A percentile compares a stretch with the other conserved stretches of the same genome.
These are phyloP conservation scores for Hemiprocne comata DNA, from an alignment of 2,113 vertebrate genomes.

Conservation along the genomic window DNA sequence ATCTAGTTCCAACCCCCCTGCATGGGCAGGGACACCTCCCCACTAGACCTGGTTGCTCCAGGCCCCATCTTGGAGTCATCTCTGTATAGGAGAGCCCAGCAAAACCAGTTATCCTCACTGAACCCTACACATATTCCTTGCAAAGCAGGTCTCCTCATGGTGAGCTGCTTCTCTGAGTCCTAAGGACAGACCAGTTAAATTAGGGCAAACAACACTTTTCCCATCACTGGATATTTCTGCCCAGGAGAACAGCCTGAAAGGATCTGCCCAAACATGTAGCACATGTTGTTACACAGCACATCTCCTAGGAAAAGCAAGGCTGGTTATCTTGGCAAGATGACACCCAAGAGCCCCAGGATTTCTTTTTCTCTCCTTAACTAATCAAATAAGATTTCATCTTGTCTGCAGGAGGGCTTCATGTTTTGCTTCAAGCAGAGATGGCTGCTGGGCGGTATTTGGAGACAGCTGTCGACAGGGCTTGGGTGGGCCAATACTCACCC, in stretches of 20 bases:
- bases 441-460: neutral
- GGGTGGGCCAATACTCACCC: neutral
- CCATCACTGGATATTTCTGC: neutral
- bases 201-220: neutral
- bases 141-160: neutral
- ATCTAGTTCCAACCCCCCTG: too few species aligned
- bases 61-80: neutral
- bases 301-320: neutral
- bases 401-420: neutral
- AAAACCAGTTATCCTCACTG: fast-evolving
- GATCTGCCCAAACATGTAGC: neutral
- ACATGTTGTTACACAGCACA: neutral
- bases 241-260: neutral
- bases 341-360: neutral
- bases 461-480: fast-evolving
- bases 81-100: neutral
- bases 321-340: neutral
- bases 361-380: neutral
- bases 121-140: neutral
- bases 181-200: neutral
- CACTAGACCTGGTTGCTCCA: too few species aligned
- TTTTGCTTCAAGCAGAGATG: neutral
- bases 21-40: too few species aligned
- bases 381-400: neutral
- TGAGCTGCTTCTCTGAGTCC: neutral